Conservation (phyloP, 2,113 vertebrate species). For the Callipepla californica region DNA sequence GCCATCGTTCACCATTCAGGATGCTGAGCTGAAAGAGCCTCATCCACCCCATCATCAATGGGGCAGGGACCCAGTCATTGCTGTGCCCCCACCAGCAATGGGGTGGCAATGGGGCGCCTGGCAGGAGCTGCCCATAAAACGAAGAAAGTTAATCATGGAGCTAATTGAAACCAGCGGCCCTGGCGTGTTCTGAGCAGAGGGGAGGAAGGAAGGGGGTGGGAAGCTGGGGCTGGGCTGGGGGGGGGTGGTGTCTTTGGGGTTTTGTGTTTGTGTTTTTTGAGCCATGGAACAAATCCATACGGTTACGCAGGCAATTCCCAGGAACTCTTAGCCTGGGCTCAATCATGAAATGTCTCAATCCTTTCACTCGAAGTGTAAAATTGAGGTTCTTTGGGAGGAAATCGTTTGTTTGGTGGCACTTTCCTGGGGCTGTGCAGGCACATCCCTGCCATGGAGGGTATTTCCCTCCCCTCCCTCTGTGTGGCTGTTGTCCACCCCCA, state of each 20-base stretch:
- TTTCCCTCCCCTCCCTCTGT: neutral
- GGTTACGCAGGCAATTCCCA: constrained; percentile 19
- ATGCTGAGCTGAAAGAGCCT: neutral
- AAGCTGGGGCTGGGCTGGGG: neutral
- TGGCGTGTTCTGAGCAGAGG: neutral
- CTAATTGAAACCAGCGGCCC: constrained; percentile 49
- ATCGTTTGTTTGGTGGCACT: neutral
- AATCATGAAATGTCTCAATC: neutral
- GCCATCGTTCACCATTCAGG: neutral
- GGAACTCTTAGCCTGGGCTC: constrained; percentile 8
- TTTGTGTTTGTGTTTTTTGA: neutral
- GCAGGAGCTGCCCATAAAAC: neutral
- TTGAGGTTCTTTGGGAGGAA: neutral
- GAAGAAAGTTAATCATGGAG: constrained; percentile 34
- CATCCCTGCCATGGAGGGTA: neutral
- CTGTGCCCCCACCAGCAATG: accelerated
- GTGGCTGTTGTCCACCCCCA: neutral
- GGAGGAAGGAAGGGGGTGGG: neutral
- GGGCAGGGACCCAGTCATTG: neutral
- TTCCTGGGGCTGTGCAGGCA: neutral
- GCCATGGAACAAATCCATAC: constrained; percentile 38
- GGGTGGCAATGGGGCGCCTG: neutral
- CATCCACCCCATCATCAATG: accelerated
- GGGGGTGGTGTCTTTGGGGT: neutral
- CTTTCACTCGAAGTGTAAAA: neutral